Evolutionary conservation across 2,888 invertebrate species (phyloP), one percentile per base, ranked within the genome.

Genomic region (Teleiodes luculella): DNA sequence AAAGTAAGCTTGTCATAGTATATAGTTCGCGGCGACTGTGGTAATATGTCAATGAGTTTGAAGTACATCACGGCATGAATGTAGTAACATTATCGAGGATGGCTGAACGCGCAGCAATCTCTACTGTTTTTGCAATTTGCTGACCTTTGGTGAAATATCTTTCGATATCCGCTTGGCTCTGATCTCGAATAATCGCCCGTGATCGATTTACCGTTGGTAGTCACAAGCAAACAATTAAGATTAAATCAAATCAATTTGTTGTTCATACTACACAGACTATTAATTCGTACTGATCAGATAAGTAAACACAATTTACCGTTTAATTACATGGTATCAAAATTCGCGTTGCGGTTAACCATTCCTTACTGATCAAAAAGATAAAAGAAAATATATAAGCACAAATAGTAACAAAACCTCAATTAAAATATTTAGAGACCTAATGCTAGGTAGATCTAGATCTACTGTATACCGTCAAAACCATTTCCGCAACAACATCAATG

Each of bases 181-280:
- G 54, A 56, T 58, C 56, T 58, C 54, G 51, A 55, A 58, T 57
- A 55, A 46, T 57, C 52, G 37, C 48, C 50, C 18, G 47, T 55
- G 43, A 56, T 57, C 53, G 55, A 46, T 47, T 56, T 56, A 48
- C 53, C 49, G 48, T 50, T 53, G 48, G 36, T 53, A 48, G 51
- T 35, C 50, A 30, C 24, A 50, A 50, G 53, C 33, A n/a, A 55
- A 57, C 56, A 52, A 53, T 46, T 52, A 58, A 54, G 53, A 57
- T 55, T 57, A 57, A 55, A 55, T 54, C 55, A 50, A 35, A 52
- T 30, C 49, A 57, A 51, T 49, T 49, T 49, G 49, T 49, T 24
- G 3, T 35, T 41, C 5, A 18, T 41, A 41, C 39, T n/a, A 8
- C 2, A 43, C 43, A 43, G 6, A 13, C 7, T 7, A 20, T 24